Evolutionary conservation across 2,888 invertebrate species (phyloP).

Genomic region (Eutolmus rufibarbis): DNA sequence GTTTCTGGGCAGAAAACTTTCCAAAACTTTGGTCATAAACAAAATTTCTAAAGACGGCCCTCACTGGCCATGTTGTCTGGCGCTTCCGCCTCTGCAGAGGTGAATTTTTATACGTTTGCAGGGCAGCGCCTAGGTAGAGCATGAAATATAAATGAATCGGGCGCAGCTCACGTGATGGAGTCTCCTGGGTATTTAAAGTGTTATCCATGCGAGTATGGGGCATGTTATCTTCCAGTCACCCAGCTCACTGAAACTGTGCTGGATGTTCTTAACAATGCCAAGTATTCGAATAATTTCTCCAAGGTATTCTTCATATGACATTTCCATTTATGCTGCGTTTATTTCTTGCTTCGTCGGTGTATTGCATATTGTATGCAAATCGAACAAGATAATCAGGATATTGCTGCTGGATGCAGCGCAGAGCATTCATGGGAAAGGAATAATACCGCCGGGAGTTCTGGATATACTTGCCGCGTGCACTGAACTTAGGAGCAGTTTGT

Average conservation of each 20-base stretch:
- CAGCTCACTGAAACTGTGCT: background rate
- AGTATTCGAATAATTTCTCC: constrained; percentile 31
- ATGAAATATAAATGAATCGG: constrained; percentile 33
- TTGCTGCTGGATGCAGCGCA: background rate
- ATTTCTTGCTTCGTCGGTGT: background rate
- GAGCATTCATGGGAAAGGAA: constrained; percentile 19
- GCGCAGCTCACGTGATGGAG: background rate
- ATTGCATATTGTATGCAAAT: constrained; percentile 30
- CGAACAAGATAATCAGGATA: constrained; percentile 35
- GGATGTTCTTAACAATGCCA: constrained; percentile 35
- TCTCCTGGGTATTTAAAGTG: constrained; percentile 28
- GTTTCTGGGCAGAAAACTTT: constrained; percentile 13
- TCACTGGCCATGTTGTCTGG: constrained; percentile 23
- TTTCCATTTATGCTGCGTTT: constrained; percentile 19
- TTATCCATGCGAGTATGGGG: constrained; percentile 34
- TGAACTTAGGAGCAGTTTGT: constrained; percentile 3
- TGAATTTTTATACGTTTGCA: constrained; percentile 29
- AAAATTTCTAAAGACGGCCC: constrained; percentile 35
- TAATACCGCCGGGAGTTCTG: background rate
- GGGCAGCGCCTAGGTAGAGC: background rate
- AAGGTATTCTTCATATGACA: constrained; percentile 37
- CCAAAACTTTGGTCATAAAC: constrained; percentile 35
- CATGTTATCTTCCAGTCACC: constrained; percentile 5
- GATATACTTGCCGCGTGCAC: background rate
- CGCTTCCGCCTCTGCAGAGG: constrained; percentile 22